Conservation (phyloP, 2,113 vertebrate genomes). For the Carassius carassius region DNA sequence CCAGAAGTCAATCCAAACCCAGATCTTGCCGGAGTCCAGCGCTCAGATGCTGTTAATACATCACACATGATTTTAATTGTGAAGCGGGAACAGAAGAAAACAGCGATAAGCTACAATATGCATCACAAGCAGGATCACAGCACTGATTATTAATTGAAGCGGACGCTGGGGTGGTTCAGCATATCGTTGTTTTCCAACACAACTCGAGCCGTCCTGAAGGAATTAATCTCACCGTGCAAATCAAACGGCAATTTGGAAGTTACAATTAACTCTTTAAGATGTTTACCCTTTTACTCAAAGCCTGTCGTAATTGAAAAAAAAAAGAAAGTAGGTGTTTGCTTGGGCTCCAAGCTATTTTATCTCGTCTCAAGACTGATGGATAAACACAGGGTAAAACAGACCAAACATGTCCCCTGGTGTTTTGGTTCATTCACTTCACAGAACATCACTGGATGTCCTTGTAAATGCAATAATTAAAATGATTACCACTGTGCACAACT, state of each 20-base stretch:
- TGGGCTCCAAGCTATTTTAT: conserved; percentile 32
- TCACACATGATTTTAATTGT: conserved; percentile 71
- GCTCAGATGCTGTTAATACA: conserved; percentile 60
- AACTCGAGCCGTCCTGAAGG: background rate
- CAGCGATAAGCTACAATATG: conserved; percentile 32
- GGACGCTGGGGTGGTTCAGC: background rate
- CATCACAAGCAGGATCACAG: conserved; percentile 36
- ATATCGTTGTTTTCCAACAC: background rate
- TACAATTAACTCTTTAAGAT: conserved; percentile 32
- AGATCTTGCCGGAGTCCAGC: conserved; percentile 70
- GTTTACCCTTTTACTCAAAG: conserved; percentile 19
- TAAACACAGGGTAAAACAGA: conserved; percentile 37
- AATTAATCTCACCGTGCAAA: conserved; percentile 31
- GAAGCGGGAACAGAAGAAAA: conserved; percentile 42
- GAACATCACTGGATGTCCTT: conserved; percentile 43
- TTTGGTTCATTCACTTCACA: conserved; percentile 34
- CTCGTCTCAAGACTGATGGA: conserved; percentile 23
- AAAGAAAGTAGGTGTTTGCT: conserved; percentile 16
- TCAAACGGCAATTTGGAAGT: conserved; percentile 35
- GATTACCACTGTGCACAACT: conserved; percentile 38
- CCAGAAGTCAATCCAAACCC: conserved; percentile 50
- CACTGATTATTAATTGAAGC: conserved; percentile 35
- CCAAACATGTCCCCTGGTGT: conserved; percentile 40
- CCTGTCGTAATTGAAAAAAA: conserved; percentile 13
- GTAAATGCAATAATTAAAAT: conserved; percentile 52